Percentiles rank a stretch among this genome's conserved stretches.
These are phyloP conservation scores for Cottoperca gobio DNA, from an alignment of 2,797 vertebrate species.

Conservation along the genomic window DNA sequence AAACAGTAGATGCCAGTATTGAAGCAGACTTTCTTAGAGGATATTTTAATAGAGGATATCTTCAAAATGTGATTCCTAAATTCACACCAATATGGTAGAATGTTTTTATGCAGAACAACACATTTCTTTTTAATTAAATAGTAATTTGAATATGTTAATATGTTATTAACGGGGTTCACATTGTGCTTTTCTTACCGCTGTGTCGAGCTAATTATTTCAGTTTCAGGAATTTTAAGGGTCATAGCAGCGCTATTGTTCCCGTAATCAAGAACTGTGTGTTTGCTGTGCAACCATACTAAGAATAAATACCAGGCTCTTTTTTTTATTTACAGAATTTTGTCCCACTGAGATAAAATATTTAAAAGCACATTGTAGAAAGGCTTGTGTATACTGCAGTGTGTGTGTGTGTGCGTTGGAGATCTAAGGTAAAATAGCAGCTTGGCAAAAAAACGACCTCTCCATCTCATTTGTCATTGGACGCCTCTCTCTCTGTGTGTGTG, in stretches of 20 bases:
- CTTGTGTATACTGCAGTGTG: background rate
- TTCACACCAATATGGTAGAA: background rate
- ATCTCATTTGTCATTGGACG: conserved; percentile 57
- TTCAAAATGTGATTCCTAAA: conserved; percentile 1
- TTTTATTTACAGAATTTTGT: conserved; percentile 41
- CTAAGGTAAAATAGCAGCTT: conserved; percentile 30
- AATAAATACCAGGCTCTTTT: conserved; percentile 16
- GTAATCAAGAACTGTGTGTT: conserved; percentile 37
- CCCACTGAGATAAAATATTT: conserved; percentile 40
- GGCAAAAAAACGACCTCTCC: conserved; percentile 30
- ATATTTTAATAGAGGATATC: background rate
- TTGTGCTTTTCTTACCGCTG: background rate
- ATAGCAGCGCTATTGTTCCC: conserved; percentile 34
- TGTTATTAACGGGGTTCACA: background rate
- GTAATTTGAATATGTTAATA: too few relatives aligned
- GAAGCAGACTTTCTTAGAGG: background rate
- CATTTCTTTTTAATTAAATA: too few relatives aligned
- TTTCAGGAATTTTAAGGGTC: conserved; percentile 35
- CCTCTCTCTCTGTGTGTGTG: conserved; percentile 27
- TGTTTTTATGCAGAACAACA: background rate
- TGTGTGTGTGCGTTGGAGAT: conserved; percentile 20
- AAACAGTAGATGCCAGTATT: conserved; percentile 57
- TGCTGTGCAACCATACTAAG: conserved; percentile 4
- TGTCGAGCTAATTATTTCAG: conserved; percentile 14
- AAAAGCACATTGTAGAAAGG: conserved; percentile 18